A percentile compares a stretch with the other conserved stretches of the same genome.
Evolutionary conservation across 2,797 vertebrate genomes (phyloP).

Genomic region (Alexandromys oeconomus): DNA sequence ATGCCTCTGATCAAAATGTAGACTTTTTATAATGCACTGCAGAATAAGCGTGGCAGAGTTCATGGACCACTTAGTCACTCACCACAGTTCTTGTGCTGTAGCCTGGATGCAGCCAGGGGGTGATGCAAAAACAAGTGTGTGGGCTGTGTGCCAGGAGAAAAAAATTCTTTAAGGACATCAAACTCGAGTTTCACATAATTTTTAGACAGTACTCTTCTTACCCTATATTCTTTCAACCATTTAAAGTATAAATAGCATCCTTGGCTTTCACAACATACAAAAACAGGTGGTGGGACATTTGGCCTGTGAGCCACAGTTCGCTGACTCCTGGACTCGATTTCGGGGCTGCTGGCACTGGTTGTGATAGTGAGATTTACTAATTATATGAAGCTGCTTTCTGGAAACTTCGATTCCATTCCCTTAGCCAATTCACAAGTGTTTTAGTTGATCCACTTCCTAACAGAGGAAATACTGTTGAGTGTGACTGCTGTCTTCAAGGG

Average conservation of each 20-base stretch:
- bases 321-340: neutral
- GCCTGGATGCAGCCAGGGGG: neutral
- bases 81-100: too few relatives aligned
- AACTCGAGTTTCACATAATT: slow-evolving; percentile 51
- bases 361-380: slow-evolving; percentile 40
- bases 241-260: slow-evolving; percentile 54
- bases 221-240: slow-evolving; percentile 28
- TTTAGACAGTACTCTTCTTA: slow-evolving; percentile 40
- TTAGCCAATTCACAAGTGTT: slow-evolving; percentile 55
- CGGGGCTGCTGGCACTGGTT: neutral
- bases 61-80: neutral
- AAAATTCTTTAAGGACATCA: neutral
- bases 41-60: neutral
- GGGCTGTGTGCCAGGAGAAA: neutral
- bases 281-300: slow-evolving; percentile 21
- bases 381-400: slow-evolving; percentile 41
- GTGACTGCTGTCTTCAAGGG: slow-evolving; percentile 63
- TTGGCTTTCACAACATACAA: neutral
- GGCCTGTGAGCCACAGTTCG: neutral
- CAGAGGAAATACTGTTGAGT: slow-evolving; percentile 50
- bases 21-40: neutral
- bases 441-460: slow-evolving; percentile 33
- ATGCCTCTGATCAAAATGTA: neutral
- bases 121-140: neutral
- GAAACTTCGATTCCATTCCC: slow-evolving; percentile 48